Evolutionary conservation across 2,113 vertebrate species (phyloP).

Genomic region (Arenaria interpres): DNA sequence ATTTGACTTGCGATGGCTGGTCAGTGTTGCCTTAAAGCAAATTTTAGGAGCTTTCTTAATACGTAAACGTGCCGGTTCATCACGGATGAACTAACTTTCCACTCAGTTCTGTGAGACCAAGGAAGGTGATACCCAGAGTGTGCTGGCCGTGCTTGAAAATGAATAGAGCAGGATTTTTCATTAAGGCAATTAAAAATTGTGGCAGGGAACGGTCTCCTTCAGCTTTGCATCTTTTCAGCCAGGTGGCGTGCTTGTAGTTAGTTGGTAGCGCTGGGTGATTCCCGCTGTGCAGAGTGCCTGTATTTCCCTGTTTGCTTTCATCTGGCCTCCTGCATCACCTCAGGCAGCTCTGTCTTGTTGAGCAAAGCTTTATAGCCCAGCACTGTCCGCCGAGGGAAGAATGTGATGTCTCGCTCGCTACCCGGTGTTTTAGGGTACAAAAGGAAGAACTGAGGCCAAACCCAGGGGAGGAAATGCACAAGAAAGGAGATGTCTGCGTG

Average conservation of each 20-base stretch:
- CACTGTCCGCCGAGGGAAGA: not conserved
- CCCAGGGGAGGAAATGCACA: not conserved
- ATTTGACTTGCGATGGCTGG: not conserved
- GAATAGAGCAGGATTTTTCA: not conserved
- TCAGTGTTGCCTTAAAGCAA: not conserved
- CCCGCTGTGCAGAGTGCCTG: not conserved
- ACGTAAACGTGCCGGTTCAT: not conserved
- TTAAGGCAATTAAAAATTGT: not conserved
- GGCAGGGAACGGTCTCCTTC: not conserved
- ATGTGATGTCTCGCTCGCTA: not conserved
- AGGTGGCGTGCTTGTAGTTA: constrained; percentile 31
- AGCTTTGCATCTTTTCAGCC: not conserved
- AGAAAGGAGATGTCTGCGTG: not conserved
- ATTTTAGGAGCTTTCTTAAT: not conserved
- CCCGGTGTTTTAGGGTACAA: not conserved
- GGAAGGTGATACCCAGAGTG: not conserved
- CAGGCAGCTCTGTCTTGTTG: not conserved
- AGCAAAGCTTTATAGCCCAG: not conserved
- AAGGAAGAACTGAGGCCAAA: not conserved
- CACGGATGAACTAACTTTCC: not conserved
- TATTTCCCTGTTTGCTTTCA: not conserved
- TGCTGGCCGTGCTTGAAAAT: not conserved
- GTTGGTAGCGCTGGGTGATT: not conserved
- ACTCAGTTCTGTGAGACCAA: not conserved
- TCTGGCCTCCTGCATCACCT: not conserved